phyloP scores from a whole-genome alignment of 2,888 invertebrate species.

The Siphlonurus alternatus region DNA sequence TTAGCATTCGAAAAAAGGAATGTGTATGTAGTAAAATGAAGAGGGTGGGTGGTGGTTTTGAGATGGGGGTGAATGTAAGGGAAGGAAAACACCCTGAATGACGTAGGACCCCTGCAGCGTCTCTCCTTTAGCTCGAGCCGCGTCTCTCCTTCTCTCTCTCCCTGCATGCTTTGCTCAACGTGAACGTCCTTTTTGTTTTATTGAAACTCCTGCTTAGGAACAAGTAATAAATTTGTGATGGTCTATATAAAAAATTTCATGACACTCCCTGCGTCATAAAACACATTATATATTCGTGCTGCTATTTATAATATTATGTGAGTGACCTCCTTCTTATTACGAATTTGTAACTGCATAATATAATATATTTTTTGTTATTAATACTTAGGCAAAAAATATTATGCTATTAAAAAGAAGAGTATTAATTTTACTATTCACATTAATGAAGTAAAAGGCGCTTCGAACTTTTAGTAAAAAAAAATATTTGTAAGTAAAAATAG shows the following conservation, averaged over 20 bases:
- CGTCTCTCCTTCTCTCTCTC: background rate
- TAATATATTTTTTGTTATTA: too few relatives aligned
- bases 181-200: background rate
- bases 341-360: too few relatives aligned
- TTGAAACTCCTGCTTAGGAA: background rate
- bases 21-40: background rate
- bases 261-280: background rate
- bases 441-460: too few relatives aligned
- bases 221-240: background rate
- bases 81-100: background rate
- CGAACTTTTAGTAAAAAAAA: too few relatives aligned
- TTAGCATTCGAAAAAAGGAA: too few relatives aligned
- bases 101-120: background rate
- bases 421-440: too few relatives aligned
- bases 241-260: background rate
- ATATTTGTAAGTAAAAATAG: too few relatives aligned
- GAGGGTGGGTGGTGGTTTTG: background rate
- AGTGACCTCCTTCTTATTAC: too few relatives aligned
- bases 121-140: background rate
- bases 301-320: too few relatives aligned
- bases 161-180: background rate
- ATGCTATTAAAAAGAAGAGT: too few relatives aligned
- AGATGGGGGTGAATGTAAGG: background rate
- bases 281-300: too few relatives aligned
- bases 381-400: too few relatives aligned